A percentile compares a stretch with the other conserved stretches of the same genome.
Evolutionary conservation across 2,888 invertebrate species (phyloP).

Genomic region (Gisinianus flammeolus): DNA sequence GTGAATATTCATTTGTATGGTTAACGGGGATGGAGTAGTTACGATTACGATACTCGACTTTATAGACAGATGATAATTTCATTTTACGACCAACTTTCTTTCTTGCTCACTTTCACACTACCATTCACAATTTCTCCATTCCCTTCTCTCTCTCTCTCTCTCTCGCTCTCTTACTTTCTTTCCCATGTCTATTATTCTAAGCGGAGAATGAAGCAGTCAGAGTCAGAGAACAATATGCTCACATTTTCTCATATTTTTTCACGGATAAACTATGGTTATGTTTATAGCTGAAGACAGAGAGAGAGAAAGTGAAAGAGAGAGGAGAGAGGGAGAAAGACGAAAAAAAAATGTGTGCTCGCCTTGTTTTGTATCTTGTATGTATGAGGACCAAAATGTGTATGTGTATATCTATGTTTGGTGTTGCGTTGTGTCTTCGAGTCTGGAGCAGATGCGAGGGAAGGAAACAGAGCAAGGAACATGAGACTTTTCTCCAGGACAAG

Average conservation of each 20-base stretch:
- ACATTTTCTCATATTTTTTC: too few relatives aligned
- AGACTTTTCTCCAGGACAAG: constrained; percentile 29
- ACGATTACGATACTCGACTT: too few relatives aligned
- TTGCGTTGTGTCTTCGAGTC: too few relatives aligned
- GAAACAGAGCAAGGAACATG: constrained; percentile 14
- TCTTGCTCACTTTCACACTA: neutral
- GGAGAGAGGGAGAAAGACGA: constrained; percentile 8
- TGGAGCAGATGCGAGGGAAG: neutral
- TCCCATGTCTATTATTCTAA: too few relatives aligned
- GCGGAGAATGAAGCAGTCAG: neutral
- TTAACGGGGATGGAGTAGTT: too few relatives aligned
- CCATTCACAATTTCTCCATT: too few relatives aligned
- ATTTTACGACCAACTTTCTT: neutral
- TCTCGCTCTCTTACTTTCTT: too few relatives aligned
- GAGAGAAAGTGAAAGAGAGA: neutral
- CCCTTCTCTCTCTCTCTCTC: too few relatives aligned
- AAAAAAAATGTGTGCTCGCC: too few relatives aligned
- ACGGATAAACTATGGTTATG: constrained; percentile 2
- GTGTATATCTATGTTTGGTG: too few relatives aligned
- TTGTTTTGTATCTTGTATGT: too few relatives aligned
- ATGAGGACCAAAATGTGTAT: too few relatives aligned
- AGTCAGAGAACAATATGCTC: constrained; percentile 7
- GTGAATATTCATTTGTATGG: neutral
- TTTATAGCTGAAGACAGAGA: neutral
- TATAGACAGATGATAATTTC: neutral